Evolutionary conservation across 2,113 vertebrate species (phyloP).

Genomic region (Ceuthmochares aereus): DNA sequence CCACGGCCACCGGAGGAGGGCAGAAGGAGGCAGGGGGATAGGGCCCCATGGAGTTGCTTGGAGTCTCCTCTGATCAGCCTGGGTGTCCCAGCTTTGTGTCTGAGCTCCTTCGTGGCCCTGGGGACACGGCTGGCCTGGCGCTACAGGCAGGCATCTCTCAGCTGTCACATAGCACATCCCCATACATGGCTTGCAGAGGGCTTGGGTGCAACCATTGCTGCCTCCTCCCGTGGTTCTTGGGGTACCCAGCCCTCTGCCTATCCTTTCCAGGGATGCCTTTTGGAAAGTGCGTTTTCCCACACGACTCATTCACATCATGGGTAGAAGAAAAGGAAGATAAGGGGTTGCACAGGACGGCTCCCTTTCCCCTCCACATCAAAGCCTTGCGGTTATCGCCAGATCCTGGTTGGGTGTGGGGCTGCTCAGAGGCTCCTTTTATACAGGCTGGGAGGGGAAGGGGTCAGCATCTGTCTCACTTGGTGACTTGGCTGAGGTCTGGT

Average conservation of each 20-base stretch:
- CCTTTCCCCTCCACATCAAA: slow-evolving; percentile 20
- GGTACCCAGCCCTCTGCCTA: neutral
- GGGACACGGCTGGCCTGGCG: neutral
- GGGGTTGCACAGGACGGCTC: neutral
- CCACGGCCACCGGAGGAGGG: slow-evolving; percentile 9
- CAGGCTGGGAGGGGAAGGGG: neutral
- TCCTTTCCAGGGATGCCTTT: neutral
- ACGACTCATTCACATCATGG: neutral
- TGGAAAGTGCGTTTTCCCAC: neutral
- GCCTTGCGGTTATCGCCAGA: neutral
- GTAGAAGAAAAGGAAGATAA: neutral
- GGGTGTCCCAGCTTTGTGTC: neutral
- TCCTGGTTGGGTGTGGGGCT: neutral
- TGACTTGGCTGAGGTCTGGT: neutral
- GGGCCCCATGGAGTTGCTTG: accelerated
- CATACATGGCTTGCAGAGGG: accelerated
- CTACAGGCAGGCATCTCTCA: neutral
- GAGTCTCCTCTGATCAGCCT: neutral
- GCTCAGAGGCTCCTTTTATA: neutral
- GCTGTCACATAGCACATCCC: neutral
- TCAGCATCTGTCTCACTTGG: accelerated
- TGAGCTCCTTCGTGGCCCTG: neutral
- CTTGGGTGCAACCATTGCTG: neutral
- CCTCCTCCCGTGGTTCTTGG: neutral
- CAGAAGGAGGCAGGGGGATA: slow-evolving; percentile 12